Conservation (phyloP, 2,888 invertebrate genomes). For the Leptinotarsa tumamoca region DNA sequence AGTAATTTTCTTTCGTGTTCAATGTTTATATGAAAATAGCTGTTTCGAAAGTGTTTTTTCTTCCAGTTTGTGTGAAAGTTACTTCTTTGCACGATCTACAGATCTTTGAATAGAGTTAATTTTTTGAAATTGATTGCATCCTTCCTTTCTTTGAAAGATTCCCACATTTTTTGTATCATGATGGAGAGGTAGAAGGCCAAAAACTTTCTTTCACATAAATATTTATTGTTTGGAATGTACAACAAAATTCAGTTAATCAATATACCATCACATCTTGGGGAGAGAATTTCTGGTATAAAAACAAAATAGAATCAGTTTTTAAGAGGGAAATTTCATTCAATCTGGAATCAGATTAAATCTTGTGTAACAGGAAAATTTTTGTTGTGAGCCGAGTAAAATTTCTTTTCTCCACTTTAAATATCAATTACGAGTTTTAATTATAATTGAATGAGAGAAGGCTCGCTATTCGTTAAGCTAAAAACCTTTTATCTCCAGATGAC, state of each 20-base stretch:
- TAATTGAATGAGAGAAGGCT: slow-evolving; percentile 23
- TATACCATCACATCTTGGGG: neutral
- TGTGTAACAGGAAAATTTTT: slow-evolving; percentile 21
- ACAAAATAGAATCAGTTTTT: neutral
- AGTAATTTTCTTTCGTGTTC: too few species aligned
- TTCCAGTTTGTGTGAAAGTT: too few species aligned
- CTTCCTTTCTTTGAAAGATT: too few species aligned
- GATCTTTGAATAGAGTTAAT: too few species aligned
- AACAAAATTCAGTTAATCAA: neutral
- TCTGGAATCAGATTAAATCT: neutral
- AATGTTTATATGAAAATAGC: too few species aligned
- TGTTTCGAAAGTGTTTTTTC: too few species aligned
- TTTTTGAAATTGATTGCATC: too few species aligned
- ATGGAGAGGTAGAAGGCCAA: too few species aligned
- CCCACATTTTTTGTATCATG: too few species aligned
- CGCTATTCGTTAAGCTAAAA: neutral
- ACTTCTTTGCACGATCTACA: too few species aligned
- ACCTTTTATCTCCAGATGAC: neutral
- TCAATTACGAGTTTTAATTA: slow-evolving; percentile 30
- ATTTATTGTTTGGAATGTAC: neutral
- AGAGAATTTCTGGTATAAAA: neutral
- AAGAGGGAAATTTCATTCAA: neutral
- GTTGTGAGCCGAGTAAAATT: slow-evolving; percentile 17
- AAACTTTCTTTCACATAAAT: too few species aligned
- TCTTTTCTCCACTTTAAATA: slow-evolving; percentile 23